Evolutionary conservation across 2,113 vertebrate genomes (phyloP).

Genomic region (Salvelinus fontinalis): DNA sequence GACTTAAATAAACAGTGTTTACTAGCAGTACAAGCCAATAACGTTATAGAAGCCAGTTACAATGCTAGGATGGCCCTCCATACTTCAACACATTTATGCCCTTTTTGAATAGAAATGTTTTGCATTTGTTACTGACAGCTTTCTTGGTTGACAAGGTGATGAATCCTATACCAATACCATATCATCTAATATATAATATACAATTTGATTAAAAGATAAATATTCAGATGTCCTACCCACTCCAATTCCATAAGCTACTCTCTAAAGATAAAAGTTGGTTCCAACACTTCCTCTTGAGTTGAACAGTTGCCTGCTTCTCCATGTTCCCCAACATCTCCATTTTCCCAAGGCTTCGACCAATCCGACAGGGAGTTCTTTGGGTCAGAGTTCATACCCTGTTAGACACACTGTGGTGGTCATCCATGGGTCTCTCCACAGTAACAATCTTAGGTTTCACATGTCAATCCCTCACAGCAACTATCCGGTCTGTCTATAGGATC

Average conservation of each 20-base stretch:
- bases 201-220: conserved; percentile 48
- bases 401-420: conserved; percentile 38
- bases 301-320: neutral
- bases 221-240: conserved; percentile 31
- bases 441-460: conserved; percentile 59
- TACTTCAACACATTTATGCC: neutral
- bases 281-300: neutral
- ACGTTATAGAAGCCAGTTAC: conserved; percentile 12
- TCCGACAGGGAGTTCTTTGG: neutral
- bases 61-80: conserved; percentile 17
- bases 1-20: conserved; percentile 13
- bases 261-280: conserved; percentile 58
- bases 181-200: conserved; percentile 36
- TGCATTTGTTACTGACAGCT: conserved; percentile 4
- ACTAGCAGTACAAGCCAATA: conserved; percentile 11
- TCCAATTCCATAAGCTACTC: conserved; percentile 12
- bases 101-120: too few relatives aligned
- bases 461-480: conserved; percentile 16
- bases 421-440: conserved; percentile 41
- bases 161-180: neutral
- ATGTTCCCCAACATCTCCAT: conserved; percentile 23
- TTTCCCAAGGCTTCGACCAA: conserved; percentile 71
- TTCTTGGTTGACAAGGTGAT: conserved; percentile 5
- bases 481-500: conserved; percentile 79
- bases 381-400: conserved; percentile 35